Base-by-base conservation (phyloP, 2,797 vertebrate genomes). In the Phalanger gymnotis region DNA sequence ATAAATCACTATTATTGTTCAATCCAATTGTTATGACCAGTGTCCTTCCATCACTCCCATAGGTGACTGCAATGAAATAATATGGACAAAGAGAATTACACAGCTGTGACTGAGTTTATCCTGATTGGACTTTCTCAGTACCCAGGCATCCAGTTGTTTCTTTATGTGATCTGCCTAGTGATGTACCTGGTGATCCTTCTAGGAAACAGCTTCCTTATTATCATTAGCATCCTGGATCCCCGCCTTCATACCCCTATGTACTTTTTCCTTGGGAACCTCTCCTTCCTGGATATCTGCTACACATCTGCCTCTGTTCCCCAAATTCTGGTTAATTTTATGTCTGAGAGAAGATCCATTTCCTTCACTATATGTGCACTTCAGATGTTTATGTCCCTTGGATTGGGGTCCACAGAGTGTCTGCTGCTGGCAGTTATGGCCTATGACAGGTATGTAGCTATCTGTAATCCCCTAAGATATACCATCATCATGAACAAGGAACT, bases 251-350 rank as follows among this genome's bases (percentile, higher is more conserved):
- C 73, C 0, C 96, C 97, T 30, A 97, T 97, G 97, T 97, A 97
- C 91, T 97, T 98, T 91, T 97, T 98, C 57, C 96, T 98, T 81
- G 94, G 93, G 53, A 98, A 98, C 2, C 90, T 98, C 25, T 97
- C 97, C 0, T 96, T 98, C 55, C 52, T 97, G 91, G 97, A 97
- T 28, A 97, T 97, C 56, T 97, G 97, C 47, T 98, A 97, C 2
- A 97, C 96, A 54, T 96, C 97, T 22, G 95, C 91, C 3, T 94
- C 95, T 52, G 95, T 97, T 91, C 96, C 97, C 66, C 96, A 93
- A 22, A 96, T 94, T 95, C 93, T 98, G 30, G 54, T 57, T 34
- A 96, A 93, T n/a, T 87, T 98, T 91, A 56, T n/a, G 14, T 91
- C 94, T 10, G 11, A 95, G 56, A 96, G 47, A 92, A 96, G 96